Conservation (phyloP, 1,140 invertebrate species). For the Caenorhabditis remanei region DNA sequence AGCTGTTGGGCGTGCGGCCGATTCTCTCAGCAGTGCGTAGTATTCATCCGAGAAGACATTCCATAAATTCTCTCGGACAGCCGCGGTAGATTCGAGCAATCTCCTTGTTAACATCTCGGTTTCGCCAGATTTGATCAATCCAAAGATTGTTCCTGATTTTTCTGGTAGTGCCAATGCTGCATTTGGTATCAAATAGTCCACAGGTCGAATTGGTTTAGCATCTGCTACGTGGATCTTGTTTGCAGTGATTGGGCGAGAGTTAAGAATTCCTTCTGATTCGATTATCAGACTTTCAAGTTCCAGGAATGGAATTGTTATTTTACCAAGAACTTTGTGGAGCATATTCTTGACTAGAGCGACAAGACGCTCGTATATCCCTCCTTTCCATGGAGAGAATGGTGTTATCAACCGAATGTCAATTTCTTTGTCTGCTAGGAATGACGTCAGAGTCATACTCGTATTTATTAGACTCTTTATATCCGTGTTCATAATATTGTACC, state of each 20-base stretch:
- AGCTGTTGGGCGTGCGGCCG: not conserved
- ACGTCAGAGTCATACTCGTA: not conserved
- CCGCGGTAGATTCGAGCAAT: not conserved
- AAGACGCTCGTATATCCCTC: slow-evolving; percentile 52
- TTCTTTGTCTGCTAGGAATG: not conserved
- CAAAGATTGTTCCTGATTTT: not conserved
- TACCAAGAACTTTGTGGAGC: not conserved
- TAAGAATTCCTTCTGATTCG: slow-evolving; percentile 37
- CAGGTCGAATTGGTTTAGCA: not conserved
- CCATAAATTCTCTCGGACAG: not conserved
- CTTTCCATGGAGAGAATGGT: slow-evolving; percentile 18
- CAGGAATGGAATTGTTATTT: not conserved
- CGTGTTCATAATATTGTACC: slow-evolving; percentile 9
- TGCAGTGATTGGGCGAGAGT: slow-evolving; percentile 7
- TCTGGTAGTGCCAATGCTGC: not conserved
- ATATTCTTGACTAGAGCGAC: slow-evolving; percentile 7
- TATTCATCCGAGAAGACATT: not conserved
- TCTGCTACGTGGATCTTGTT: not conserved
- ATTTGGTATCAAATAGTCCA: not conserved
- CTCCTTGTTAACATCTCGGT: not conserved
- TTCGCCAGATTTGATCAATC: not conserved
- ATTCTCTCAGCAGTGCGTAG: not conserved
- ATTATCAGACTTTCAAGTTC: slow-evolving; percentile 7
- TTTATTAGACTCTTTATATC: not conserved
- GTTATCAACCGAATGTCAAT: not conserved